Base-by-base conservation (phyloP, 2,797 vertebrate genomes). In the Pseudomugil gertrudae region DNA sequence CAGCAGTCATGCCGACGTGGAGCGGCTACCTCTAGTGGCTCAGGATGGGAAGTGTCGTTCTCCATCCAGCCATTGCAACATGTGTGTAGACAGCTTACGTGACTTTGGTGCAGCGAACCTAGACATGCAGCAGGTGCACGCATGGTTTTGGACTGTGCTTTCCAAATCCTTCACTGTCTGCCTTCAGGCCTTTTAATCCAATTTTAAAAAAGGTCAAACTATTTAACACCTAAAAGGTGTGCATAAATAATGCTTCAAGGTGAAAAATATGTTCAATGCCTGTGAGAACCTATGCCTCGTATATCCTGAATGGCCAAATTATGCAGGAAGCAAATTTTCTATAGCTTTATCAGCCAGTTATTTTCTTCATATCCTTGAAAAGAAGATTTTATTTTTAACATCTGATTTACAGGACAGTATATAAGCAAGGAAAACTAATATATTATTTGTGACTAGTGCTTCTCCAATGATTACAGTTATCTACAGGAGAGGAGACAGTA, bases 401-500 rank as follows among this genome's bases (percentile, higher is more conserved):
- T 2, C 62, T 74, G 70, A 76, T 78, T 86, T 9, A 45, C 24
- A 57, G 48, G 51, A 59, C 3, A 82, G 54, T 32, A 78, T 21
- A 76, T 63, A 76, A 84, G 65, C 55, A 64, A 72, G 5, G 30
- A 85, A 50, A 54, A 35, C 63, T 15, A 65, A 30, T 71, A 53
- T 50, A 68, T 29, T n/a, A 71, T 74, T 67, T 52, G 85, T 48
- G 45, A 64, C 78, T 79, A 76, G 59, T 71, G 72, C 82, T 80
- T 87, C 57, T 80, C 83, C 83, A 87, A 77, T 80, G 78, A 89
- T 87, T 80, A 87, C 69, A 85, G 65, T 77, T 53, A 81, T 83
- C 87, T 87, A 91, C 73, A 89, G 89, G 84, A 90, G 90, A 90
- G 92, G 87, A 90, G 91, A 93, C 90, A 92, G 90, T 90, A 90